phyloP scores from a whole-genome alignment of 2,888 invertebrate genomes.

The Chirona hameri region DNA sequence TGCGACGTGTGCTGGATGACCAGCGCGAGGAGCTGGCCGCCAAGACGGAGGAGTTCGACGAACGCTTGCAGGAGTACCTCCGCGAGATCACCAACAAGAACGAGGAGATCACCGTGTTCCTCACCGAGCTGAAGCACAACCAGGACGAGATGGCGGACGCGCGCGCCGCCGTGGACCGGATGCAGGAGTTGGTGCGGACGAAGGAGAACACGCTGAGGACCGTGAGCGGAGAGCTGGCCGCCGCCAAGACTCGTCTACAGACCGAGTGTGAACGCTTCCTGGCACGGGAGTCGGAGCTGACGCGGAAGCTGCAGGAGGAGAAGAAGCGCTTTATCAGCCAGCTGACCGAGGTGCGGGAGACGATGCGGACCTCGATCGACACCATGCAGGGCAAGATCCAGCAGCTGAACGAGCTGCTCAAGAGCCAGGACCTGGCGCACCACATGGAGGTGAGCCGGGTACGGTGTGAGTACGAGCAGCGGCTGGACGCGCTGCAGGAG shows the following conservation, averaged over 20 bases:
- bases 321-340: not conserved
- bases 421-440: slow-evolving; percentile 9
- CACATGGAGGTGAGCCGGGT: not conserved
- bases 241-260: not conserved
- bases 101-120: not conserved
- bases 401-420: not conserved
- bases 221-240: not conserved
- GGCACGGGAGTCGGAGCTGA: not conserved
- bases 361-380: slow-evolving; percentile 1
- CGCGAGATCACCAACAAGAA: slow-evolving; percentile 27
- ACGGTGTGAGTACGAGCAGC: slow-evolving; percentile 8
- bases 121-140: slow-evolving; percentile 4
- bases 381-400: slow-evolving; percentile 8
- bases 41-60: not conserved
- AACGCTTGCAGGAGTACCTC: slow-evolving; percentile 2
- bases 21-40: not conserved
- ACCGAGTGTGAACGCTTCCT: not conserved
- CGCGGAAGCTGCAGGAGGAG: not conserved
- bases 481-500: slow-evolving; percentile 2
- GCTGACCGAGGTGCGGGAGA: slow-evolving; percentile 10
- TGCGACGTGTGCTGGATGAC: not conserved
- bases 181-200: not conserved
- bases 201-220: not conserved
- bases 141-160: slow-evolving; percentile 3
- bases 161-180: not conserved